Base-by-base conservation (phyloP, 2,888 invertebrate genomes). In the Oasisia sp. region DNA sequence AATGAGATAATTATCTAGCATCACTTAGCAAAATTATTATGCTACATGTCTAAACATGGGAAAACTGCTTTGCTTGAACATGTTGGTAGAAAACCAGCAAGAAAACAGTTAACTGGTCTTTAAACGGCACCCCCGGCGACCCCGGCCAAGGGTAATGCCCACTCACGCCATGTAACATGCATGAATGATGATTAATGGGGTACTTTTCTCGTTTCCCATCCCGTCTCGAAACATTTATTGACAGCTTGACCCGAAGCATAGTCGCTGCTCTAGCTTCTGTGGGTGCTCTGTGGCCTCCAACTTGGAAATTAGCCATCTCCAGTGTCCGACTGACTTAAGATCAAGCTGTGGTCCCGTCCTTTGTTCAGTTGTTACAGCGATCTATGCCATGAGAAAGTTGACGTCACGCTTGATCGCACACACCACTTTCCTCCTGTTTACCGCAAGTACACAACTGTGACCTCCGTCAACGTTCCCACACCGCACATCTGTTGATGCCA, bases 401-500 rank as follows among this genome's bases (percentile, higher is more conserved):
- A 27, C n/a, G 74, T 19, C 74, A 74, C 1, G 74, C 27, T 74
- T 7, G 74, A 74, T 1, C 74, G 74, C 74, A 74, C 74, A 74
- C 74, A 74, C 74, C 74, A 74, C 74, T 74, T 74, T 74, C 19
- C 74, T 74, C 74, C 27, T 74, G 74, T 74, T 74, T 74, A 74
- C 74, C 74, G 0, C 14, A 7, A 74, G 74, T 74, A 74, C 74
- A 0, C 27, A 7, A 74, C 27, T 19, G 7, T 74, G 74, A 74
- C 74, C 74, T 74, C 74, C 27, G 27, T 19, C 14, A 7, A 7
- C 74, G 14, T 74, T 74, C 74, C 74, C 74, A 74, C 74, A 74
- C 0, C 19, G 27, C 27, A 27, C 27, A 74, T 74, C 27, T 74
- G 7, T 74, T 74, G 14, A 27, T 27, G 27, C 74, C 74, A 74